Evolutionary conservation across 2,797 vertebrate species (phyloP).

Genomic region (Cyprinodon diabolis): DNA sequence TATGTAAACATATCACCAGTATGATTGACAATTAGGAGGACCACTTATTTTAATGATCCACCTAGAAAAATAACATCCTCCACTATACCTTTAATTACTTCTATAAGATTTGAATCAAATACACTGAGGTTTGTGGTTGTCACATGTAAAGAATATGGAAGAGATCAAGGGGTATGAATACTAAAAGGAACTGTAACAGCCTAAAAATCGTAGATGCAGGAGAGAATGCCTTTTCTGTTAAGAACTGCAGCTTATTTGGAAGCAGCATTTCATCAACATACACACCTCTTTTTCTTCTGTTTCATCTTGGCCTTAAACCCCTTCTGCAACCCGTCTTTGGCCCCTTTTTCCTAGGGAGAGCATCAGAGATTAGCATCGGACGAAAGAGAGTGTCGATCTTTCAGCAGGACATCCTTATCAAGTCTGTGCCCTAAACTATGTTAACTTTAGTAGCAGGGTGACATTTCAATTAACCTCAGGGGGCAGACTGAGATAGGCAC

Average conservation of each 20-base stretch:
- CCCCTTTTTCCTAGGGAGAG: conserved; percentile 60
- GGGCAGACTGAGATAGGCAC: conserved; percentile 52
- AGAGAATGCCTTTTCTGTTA: too few relatives aligned
- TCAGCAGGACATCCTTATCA: conserved; percentile 53
- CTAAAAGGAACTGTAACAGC: not conserved
- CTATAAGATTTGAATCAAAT: not conserved
- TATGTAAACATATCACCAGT: too few relatives aligned
- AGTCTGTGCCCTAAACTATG: conserved; percentile 35
- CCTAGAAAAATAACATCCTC: too few relatives aligned
- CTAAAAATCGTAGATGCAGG: not conserved
- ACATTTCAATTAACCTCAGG: conserved; percentile 77
- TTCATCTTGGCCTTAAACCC: conserved; percentile 63
- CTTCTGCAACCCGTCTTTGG: conserved; percentile 52
- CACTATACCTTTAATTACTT: not conserved
- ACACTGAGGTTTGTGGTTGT: not conserved
- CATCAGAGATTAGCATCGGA: conserved; percentile 57
- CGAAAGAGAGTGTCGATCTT: conserved; percentile 49
- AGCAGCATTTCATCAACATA: not conserved
- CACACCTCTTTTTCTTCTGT: conserved; percentile 64
- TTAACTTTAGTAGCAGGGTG: conserved; percentile 61
- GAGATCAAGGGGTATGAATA: not conserved
- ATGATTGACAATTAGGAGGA: too few relatives aligned
- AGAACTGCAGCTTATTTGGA: not conserved
- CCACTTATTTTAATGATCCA: too few relatives aligned
- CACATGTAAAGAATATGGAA: not conserved